Evolutionary conservation across 2,797 vertebrate genomes (phyloP).

Genomic region (Australoheros facetus): DNA sequence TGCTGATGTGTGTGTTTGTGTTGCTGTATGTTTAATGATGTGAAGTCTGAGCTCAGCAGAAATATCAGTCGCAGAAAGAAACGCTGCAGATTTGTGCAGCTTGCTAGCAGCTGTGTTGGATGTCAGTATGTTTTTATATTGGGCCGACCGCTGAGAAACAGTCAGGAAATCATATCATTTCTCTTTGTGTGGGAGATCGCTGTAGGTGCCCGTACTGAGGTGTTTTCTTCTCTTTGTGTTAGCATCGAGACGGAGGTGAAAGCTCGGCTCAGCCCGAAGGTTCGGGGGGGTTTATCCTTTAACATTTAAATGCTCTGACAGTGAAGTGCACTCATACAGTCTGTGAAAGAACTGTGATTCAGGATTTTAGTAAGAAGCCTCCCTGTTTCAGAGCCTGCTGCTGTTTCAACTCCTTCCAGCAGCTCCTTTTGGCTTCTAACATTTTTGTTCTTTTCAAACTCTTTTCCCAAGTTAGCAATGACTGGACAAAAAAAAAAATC

Average conservation of each 20-base stretch:
- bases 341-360: background rate
- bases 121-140: constrained; percentile 8
- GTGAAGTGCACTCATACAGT: background rate
- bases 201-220: background rate
- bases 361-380: background rate
- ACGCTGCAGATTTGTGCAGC: constrained; percentile 2
- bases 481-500: too few relatives aligned
- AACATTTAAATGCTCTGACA: constrained; percentile 17
- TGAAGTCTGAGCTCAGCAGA: constrained; percentile 30
- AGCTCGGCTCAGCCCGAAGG: background rate
- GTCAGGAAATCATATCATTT: constrained; percentile 28
- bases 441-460: background rate
- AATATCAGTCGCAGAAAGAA: constrained; percentile 16
- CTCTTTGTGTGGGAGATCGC: constrained; percentile 16
- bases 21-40: constrained; percentile 11
- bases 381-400: background rate
- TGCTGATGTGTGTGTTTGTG: background rate
- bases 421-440: background rate
- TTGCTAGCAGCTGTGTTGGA: constrained; percentile 27
- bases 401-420: background rate
- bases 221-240: constrained; percentile 13
- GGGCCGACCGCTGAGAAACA: constrained; percentile 4
- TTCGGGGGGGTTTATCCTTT: background rate
- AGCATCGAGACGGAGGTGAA: background rate
- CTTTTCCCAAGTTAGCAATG: background rate